phyloP scores from a whole-genome alignment of 2,113 vertebrate genomes.

The Cettia cetti region DNA sequence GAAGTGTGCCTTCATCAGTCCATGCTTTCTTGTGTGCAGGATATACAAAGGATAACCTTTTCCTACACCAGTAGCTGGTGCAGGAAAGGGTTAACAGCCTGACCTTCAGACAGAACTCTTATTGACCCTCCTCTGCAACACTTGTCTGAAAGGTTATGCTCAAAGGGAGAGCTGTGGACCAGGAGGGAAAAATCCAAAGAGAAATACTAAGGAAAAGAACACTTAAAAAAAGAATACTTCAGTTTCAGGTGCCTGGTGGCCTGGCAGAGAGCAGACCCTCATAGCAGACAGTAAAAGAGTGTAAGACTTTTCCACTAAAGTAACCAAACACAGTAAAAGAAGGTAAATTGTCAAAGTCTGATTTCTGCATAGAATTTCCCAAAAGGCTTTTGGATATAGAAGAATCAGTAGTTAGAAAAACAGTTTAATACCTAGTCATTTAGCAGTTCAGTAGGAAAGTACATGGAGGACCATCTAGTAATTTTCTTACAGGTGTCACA shows the following conservation, averaged over 20 bases:
- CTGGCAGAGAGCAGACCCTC: background rate
- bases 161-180: background rate
- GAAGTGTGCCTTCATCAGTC: background rate
- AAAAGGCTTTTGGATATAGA: background rate
- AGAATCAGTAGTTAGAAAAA: background rate
- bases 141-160: constrained; percentile 16
- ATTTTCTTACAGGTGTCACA: background rate
- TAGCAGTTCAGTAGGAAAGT: background rate
- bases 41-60: background rate
- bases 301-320: background rate
- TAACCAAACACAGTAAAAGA: background rate
- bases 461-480: background rate
- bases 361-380: background rate
- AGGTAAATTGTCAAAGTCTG: background rate
- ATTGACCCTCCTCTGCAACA: constrained; percentile 24
- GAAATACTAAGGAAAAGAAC: background rate
- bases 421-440: background rate
- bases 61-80: background rate
- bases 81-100: constrained; percentile 23
- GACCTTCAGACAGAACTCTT: constrained; percentile 16
- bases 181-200: background rate
- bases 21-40: background rate
- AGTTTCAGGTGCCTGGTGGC: background rate
- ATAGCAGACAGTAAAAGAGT: background rate
- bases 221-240: background rate